Conservation (phyloP, 2,888 invertebrate species). For the Cybosia mesomella region DNA sequence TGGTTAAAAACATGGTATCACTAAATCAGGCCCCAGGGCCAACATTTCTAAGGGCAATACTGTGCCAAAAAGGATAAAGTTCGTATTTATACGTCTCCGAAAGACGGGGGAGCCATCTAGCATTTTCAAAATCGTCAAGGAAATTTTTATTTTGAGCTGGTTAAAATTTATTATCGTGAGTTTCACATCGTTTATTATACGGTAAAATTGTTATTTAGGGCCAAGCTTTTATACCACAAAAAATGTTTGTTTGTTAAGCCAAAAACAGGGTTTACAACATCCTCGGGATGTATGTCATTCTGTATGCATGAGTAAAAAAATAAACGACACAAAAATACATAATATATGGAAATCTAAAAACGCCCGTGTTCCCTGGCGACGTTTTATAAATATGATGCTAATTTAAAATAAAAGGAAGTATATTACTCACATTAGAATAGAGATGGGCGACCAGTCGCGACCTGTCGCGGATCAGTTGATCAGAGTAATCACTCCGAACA, state of each 20-base stretch:
- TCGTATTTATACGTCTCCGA: too few relatives aligned
- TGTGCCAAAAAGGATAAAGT: too few relatives aligned
- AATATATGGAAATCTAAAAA: conserved; percentile 20
- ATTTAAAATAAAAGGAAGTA: conserved; percentile 2
- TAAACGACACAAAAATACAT: conserved; percentile 38
- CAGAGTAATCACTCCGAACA: too few relatives aligned
- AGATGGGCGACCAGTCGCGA: background rate
- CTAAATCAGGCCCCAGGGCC: too few relatives aligned
- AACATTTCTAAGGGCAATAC: too few relatives aligned
- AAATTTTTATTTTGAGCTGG: background rate
- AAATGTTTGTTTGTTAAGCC: background rate
- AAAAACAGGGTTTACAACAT: conserved; percentile 32
- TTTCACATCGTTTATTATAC: background rate
- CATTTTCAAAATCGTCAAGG: too few relatives aligned
- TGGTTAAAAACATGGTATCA: too few relatives aligned
- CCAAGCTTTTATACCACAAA: background rate
- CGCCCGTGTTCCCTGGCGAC: conserved; percentile 12
- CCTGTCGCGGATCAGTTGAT: too few relatives aligned
- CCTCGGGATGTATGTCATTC: conserved; percentile 20
- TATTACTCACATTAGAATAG: background rate
- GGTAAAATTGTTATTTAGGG: background rate
- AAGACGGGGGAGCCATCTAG: too few relatives aligned
- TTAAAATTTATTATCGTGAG: background rate
- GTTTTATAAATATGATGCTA: background rate
- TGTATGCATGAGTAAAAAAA: conserved; percentile 39